Base-by-base conservation (phyloP, 2,888 invertebrate genomes). In the Ecliptopera silaceata region DNA sequence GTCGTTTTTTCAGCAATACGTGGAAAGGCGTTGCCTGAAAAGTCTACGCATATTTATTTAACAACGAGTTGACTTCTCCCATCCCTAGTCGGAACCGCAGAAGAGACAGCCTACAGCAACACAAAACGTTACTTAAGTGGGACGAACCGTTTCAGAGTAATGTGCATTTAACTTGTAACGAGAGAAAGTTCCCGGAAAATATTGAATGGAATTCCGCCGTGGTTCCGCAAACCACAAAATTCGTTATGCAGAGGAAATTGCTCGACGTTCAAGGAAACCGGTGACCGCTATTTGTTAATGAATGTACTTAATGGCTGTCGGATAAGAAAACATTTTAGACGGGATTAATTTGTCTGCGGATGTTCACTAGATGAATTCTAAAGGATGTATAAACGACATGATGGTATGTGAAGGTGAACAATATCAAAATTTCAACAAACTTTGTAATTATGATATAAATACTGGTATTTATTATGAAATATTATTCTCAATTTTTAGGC, bases 231-330 rank as follows among this genome's bases (percentile, higher is more conserved):
- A 66, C 71, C 66, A 68, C 72, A 65, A 69, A 76, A 79, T 80
- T 80, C 75, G 77, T 79, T 79, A 77, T 72, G 65, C 64, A 61
- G 58, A 72, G 79, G 78, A 82, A 80, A 82, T 80, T 77, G 76
- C 70, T 64, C 61, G 60, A 69, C 68, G 66, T 74, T 70, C 64
- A 65, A 72, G 72, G 74, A 73, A 72, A 70, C 67, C 56, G 63
- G 54, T 54, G 55, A 62, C 63, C 60, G 55, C 57, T 51, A 53
- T 62, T 63, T 49, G 63, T 56, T 68, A 69, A 71, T 61, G 66
- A 65, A 61, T 53, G 59, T 48, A n/a, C 48, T 44, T 52, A 47
- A 64, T 29, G 49, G 46, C 17, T 53, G 34, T 8, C 26, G 20
- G 22, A 20, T 32, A 31, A 4, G 34, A 34, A 36, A 36, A 36